Evolutionary conservation across 1,140 invertebrate genomes (phyloP).

Genomic region (Colletes latitarsis): DNA sequence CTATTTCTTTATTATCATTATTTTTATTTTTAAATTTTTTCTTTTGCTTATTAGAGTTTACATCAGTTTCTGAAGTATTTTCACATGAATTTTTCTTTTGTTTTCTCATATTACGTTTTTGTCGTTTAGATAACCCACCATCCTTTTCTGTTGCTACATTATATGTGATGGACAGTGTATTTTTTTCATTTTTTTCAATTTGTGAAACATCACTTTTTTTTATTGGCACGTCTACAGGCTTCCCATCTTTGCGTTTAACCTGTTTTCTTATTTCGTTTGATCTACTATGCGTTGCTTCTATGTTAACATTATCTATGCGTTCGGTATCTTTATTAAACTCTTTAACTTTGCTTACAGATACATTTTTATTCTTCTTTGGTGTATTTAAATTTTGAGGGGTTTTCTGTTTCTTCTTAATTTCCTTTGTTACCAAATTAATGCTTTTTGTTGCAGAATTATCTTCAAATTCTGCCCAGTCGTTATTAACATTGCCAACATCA

Average conservation of each 20-base stretch:
- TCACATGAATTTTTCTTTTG: slow-evolving; percentile 33
- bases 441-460: slow-evolving; percentile 40
- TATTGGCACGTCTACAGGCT: slow-evolving; percentile 30
- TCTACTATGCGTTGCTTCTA: not conserved
- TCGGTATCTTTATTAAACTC: slow-evolving; percentile 30
- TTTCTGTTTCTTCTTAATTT: slow-evolving; percentile 43
- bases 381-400: slow-evolving; percentile 22
- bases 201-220: slow-evolving; percentile 23
- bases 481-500: slow-evolving; percentile 54
- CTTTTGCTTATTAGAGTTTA: not conserved
- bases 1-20: slow-evolving; percentile 9
- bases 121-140: slow-evolving; percentile 69
- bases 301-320: slow-evolving; percentile 6
- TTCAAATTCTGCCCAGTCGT: slow-evolving; percentile 75
- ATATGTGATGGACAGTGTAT: slow-evolving; percentile 6
- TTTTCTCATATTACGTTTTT: slow-evolving; percentile 68
- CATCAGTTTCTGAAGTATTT: not conserved
- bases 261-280: slow-evolving; percentile 19
- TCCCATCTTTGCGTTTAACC: slow-evolving; percentile 46
- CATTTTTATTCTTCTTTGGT: not conserved
- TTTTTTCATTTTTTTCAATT: slow-evolving; percentile 60
- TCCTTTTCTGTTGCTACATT: slow-evolving; percentile 30
- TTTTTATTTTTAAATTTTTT: not conserved
- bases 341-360: slow-evolving; percentile 30
- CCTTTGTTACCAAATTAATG: slow-evolving; percentile 58